phyloP scores from a whole-genome alignment of 2,797 vertebrate species.

The Mallotus villosus region DNA sequence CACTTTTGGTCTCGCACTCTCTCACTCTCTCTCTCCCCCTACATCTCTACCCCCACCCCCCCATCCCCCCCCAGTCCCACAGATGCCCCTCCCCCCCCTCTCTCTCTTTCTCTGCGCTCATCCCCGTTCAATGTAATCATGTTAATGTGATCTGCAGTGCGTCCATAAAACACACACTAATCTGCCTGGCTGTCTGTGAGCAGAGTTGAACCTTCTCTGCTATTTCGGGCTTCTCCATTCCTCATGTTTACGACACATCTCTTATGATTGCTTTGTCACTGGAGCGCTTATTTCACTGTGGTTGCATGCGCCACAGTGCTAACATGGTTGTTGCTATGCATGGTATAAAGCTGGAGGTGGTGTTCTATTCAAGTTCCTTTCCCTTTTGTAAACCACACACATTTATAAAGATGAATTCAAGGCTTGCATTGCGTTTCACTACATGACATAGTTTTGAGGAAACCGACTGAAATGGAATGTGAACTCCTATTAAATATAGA shows the following conservation, averaged over 20 bases:
- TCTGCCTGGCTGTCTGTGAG: constrained; percentile 54
- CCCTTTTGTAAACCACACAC: neutral
- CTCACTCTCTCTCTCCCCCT: neutral
- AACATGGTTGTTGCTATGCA: constrained; percentile 15
- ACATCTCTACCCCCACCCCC: neutral
- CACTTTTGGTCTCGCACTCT: no score
- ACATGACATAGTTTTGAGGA: neutral
- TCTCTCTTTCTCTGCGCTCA: constrained; percentile 31
- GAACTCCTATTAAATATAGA: neutral
- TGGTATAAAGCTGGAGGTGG: neutral
- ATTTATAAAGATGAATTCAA: neutral
- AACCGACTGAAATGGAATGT: neutral
- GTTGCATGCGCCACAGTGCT: constrained; percentile 4
- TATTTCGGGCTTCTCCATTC: constrained; percentile 56
- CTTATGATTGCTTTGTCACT: constrained; percentile 41
- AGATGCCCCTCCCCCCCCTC: constrained; percentile 17
- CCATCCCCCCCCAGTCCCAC: neutral
- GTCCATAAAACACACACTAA: constrained; percentile 67
- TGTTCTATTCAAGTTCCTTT: neutral
- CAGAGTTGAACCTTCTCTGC: constrained; percentile 46
- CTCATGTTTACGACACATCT: constrained; percentile 52
- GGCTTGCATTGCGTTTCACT: neutral
- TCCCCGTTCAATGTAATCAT: constrained; percentile 56
- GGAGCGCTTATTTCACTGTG: constrained; percentile 46
- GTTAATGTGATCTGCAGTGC: constrained; percentile 64